phyloP scores from a whole-genome alignment of 2,888 invertebrate species.

The Sussaba pulchella region DNA sequence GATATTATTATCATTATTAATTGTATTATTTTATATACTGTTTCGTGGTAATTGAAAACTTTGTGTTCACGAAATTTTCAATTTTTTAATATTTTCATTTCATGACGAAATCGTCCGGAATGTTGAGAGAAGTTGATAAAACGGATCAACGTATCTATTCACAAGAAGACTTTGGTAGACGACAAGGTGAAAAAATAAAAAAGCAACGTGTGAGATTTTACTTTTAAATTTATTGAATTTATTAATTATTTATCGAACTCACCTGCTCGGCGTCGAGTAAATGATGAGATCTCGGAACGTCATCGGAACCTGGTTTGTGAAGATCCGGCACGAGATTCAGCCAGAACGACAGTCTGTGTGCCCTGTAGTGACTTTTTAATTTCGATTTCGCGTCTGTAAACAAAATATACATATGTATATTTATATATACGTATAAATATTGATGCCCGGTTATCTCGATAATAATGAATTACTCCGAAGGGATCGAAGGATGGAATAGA shows the following conservation, averaged over 20 bases:
- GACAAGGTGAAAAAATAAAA: too few species aligned
- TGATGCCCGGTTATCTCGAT: background rate
- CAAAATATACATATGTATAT: slow-evolving; percentile 10
- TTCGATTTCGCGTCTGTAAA: slow-evolving; percentile 94
- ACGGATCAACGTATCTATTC: too few species aligned
- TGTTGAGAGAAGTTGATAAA: too few species aligned
- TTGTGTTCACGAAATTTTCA: too few species aligned
- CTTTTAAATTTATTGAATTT: too few species aligned
- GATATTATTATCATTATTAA: too few species aligned
- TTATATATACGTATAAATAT: background rate
- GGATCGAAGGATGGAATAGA: background rate
- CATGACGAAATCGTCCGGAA: too few species aligned
- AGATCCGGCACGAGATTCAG: slow-evolving; percentile 96
- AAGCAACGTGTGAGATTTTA: too few species aligned
- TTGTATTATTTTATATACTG: too few species aligned
- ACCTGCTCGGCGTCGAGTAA: slow-evolving; percentile 90
- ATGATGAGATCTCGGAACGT: slow-evolving; percentile 94
- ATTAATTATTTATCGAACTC: slow-evolving; percentile 12
- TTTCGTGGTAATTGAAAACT: too few species aligned
- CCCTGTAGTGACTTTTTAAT: slow-evolving; percentile 96
- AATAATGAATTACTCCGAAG: slow-evolving; percentile 20
- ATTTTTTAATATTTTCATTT: too few species aligned
- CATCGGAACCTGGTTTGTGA: slow-evolving; percentile 94
- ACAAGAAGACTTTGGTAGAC: too few species aligned
- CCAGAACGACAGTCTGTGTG: slow-evolving; percentile 97